Conservation (phyloP, 2,888 invertebrate genomes). For the Heliconius ethilla region DNA sequence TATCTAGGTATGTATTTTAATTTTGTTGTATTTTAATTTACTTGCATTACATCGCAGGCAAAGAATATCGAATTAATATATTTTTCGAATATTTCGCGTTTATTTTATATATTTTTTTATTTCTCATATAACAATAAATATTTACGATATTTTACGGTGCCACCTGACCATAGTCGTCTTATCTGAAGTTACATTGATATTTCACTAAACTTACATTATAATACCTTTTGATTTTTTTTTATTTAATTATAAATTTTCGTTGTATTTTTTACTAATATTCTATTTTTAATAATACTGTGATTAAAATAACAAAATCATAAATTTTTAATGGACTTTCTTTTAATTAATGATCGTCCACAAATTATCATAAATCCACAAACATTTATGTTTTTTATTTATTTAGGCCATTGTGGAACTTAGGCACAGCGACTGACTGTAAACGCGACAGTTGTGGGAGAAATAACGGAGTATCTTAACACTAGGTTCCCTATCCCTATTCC, state of each 20-base stretch:
- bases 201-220: background rate
- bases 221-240: background rate
- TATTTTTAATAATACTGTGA: too few species aligned
- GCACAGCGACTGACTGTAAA: too few species aligned
- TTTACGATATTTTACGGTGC: background rate
- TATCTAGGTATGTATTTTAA: conserved; percentile 47
- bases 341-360: background rate
- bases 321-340: background rate
- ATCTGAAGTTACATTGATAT: background rate
- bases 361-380: too few species aligned
- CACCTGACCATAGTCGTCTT: background rate
- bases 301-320: too few species aligned
- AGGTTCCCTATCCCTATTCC: too few species aligned
- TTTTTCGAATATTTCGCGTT: too few species aligned
- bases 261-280: too few species aligned
- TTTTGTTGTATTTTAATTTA: background rate
- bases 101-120: too few species aligned
- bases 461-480: background rate
- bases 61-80: too few species aligned
- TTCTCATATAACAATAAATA: background rate
- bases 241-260: background rate
- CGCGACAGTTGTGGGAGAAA: too few species aligned
- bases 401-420: too few species aligned
- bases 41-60: background rate
- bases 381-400: too few species aligned